Percentiles rank a stretch among this genome's conserved stretches.
Evolutionary conservation across 2,113 vertebrate genomes (phyloP).

Genomic region (Antidorcas marsupialis): DNA sequence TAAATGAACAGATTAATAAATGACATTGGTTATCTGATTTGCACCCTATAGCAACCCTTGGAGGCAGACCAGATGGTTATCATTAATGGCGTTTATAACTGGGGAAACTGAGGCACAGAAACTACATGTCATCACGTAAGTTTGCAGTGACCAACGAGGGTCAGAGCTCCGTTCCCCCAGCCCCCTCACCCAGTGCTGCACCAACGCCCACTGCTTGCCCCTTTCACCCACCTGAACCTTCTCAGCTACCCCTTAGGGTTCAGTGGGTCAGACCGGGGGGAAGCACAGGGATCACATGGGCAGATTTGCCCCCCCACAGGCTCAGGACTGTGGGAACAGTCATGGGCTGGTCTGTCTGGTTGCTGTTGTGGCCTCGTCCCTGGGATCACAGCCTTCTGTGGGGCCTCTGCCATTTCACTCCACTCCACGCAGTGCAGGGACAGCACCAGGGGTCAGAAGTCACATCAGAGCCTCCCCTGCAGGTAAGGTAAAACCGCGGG

Average conservation of each 20-base stretch:
- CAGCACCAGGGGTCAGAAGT: background rate
- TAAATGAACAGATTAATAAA: background rate
- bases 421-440: background rate
- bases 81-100: background rate
- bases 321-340: background rate
- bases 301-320: background rate
- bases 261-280: background rate
- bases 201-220: background rate
- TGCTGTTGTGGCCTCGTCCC: background rate
- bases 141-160: background rate
- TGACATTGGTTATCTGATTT: background rate
- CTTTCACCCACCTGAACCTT: background rate
- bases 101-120: background rate
- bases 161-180: background rate
- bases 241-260: background rate
- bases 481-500: background rate
- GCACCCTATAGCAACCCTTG: background rate
- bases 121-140: background rate
- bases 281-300: too few relatives aligned
- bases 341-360: background rate
- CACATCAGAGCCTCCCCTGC: background rate
- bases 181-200: accelerated
- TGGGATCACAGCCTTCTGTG: background rate
- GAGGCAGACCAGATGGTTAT: background rate
- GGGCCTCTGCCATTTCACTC: background rate